Evolutionary conservation across 30 jellyfish, hydroid and myxozoan genomes (phyloP).

Genomic region (Chironex yamaguchii): DNA sequence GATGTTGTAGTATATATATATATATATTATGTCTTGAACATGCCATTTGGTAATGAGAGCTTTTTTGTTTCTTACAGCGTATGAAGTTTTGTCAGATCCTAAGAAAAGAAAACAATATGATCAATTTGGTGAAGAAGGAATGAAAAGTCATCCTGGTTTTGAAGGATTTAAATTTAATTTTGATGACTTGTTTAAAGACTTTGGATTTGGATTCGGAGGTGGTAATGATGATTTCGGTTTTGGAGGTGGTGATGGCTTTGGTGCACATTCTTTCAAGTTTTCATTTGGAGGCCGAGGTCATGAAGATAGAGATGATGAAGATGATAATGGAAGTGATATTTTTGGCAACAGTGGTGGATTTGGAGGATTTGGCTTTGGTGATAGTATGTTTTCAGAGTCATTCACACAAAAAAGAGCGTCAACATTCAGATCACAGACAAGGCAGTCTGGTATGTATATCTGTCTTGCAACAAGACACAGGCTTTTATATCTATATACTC

Average conservation of each 20-base stretch:
- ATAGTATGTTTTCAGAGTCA: constrained; percentile 47
- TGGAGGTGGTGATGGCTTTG: neutral
- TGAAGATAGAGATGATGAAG: constrained; percentile 46
- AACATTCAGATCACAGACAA: constrained; percentile 38
- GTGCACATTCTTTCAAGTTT: constrained; percentile 60
- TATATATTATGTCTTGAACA: too few relatives aligned
- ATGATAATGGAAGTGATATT: constrained; percentile 75
- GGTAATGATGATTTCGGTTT: constrained; percentile 2
- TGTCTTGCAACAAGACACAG: neutral
- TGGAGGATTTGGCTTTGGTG: constrained; percentile 85
- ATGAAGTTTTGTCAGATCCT: constrained; percentile 95
- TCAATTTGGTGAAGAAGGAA: constrained; percentile 94
- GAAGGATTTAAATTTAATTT: constrained; percentile 86
- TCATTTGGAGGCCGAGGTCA: constrained; percentile 46
- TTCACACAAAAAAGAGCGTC: constrained; percentile 49
- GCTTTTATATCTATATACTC: too few relatives aligned
- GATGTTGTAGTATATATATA: too few relatives aligned
- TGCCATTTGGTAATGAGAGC: too few relatives aligned
- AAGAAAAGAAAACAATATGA: constrained; percentile 93
- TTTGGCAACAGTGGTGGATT: constrained; percentile 71
- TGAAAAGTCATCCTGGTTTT: constrained; percentile 95
- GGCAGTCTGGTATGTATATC: constrained; percentile 44
- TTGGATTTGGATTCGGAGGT: constrained; percentile 63
- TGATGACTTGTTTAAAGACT: constrained; percentile 85
- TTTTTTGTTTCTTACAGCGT: constrained; percentile 77